A percentile compares a stretch with the other conserved stretches of the same genome.
phyloP scores from a whole-genome alignment of 2,113 vertebrate genomes.

The Oreochromis spilurus region DNA sequence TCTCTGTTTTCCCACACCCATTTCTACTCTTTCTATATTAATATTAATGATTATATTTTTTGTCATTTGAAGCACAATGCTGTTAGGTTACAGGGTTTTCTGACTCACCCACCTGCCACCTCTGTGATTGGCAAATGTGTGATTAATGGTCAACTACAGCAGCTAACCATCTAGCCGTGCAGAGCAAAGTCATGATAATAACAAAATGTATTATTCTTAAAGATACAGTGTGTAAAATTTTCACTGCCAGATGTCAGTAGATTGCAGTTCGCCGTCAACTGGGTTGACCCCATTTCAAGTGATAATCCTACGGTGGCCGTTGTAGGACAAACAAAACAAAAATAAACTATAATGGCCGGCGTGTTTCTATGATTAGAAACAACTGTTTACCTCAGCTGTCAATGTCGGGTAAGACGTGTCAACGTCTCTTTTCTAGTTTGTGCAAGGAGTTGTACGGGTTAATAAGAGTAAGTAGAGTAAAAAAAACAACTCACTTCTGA shows the following conservation, averaged over 20 bases:
- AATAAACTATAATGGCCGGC: background rate
- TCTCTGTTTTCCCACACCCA: slow-evolving; percentile 57
- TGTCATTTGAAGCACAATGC: slow-evolving; percentile 44
- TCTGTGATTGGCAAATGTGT: slow-evolving; percentile 25
- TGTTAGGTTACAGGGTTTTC: slow-evolving; percentile 40
- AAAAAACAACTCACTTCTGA: background rate
- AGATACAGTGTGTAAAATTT: background rate
- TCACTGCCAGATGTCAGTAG: background rate
- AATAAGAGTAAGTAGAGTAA: background rate
- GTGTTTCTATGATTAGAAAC: rapidly evolving
- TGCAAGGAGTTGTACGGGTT: background rate
- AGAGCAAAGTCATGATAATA: slow-evolving; percentile 4
- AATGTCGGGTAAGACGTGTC: rapidly evolving
- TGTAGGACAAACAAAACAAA: background rate
- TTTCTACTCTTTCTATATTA: slow-evolving; percentile 54
- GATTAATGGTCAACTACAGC: slow-evolving; percentile 41
- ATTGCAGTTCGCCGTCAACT: background rate
- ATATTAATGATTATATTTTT: slow-evolving; percentile 66
- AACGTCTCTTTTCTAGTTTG: background rate
- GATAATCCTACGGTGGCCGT: background rate
- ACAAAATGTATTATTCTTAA: slow-evolving; percentile 4
- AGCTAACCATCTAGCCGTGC: slow-evolving; percentile 4
- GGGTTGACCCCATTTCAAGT: background rate
- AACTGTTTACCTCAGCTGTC: background rate
- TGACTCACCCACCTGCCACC: slow-evolving; percentile 31